Conservation (phyloP, 2,888 invertebrate genomes). For the Orchesellides sinensis region DNA sequence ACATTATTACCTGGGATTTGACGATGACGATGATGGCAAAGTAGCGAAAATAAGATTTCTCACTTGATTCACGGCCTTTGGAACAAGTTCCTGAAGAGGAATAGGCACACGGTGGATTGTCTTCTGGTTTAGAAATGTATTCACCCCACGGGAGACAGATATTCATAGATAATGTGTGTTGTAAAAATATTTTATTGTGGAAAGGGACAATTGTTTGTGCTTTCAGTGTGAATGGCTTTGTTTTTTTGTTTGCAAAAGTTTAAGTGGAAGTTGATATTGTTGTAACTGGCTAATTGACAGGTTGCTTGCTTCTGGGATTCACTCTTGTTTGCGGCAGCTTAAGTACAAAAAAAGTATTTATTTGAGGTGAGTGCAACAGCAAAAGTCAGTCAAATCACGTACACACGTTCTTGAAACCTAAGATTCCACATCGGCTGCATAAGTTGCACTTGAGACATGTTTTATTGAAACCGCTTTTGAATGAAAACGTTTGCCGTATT, state of each 20-base stretch:
- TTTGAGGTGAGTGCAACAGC: too few relatives aligned
- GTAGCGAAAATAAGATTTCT: constrained; percentile 2
- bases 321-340: neutral
- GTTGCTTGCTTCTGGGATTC: constrained; percentile 46
- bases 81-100: constrained; percentile 47
- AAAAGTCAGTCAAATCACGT: too few relatives aligned
- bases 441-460: neutral
- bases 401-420: too few relatives aligned
- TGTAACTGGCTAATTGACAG: constrained; percentile 46
- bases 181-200: constrained; percentile 12
- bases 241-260: constrained; percentile 15
- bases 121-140: constrained; percentile 4
- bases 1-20: constrained; percentile 29
- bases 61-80: constrained; percentile 39
- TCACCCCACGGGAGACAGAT: neutral
- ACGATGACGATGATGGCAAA: neutral
- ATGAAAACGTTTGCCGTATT: neutral
- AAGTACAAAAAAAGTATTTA: too few relatives aligned
- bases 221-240: constrained; percentile 9
- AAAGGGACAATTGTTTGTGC: constrained; percentile 23
- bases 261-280: constrained; percentile 30
- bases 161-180: neutral
- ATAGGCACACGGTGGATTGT: neutral
- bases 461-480: constrained; percentile 3
- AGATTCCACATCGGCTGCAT: too few relatives aligned